phyloP scores from a whole-genome alignment of 2,797 vertebrate genomes.

The Myotis pilosus region DNA sequence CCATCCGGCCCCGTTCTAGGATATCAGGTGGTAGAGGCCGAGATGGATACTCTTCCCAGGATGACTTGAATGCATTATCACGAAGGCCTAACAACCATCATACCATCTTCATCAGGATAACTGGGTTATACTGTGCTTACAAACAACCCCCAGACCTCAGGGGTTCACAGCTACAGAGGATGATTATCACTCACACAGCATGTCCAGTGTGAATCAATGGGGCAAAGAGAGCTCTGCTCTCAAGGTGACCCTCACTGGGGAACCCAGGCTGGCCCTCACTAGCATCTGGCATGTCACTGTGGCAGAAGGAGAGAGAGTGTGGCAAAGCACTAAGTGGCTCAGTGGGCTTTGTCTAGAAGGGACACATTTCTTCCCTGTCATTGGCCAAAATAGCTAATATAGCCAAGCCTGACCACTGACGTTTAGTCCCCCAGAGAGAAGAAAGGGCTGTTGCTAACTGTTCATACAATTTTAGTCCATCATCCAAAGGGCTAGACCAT shows the following conservation, averaged over 20 bases:
- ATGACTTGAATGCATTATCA: background rate
- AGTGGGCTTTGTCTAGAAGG: background rate
- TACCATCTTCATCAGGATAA: background rate
- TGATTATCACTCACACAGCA: too few species aligned
- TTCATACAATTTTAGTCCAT: background rate
- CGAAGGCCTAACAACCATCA: background rate
- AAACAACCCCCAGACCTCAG: background rate
- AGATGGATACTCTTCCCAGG: background rate
- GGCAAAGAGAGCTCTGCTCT: too few species aligned
- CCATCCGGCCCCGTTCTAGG: background rate
- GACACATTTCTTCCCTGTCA: background rate
- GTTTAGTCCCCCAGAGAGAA: background rate
- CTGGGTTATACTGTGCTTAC: background rate
- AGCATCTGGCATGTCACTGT: too few species aligned
- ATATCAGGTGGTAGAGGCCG: background rate
- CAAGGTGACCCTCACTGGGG: rapidly evolving
- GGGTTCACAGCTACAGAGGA: background rate
- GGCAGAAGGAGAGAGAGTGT: background rate
- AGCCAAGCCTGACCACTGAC: background rate
- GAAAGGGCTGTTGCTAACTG: background rate
- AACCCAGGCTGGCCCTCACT: background rate
- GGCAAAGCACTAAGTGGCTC: background rate
- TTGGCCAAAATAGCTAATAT: background rate
- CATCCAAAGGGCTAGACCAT: background rate
- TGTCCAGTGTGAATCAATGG: background rate